phyloP scores from a whole-genome alignment of 2,888 invertebrate species.

The Callosobruchus maculatus region DNA sequence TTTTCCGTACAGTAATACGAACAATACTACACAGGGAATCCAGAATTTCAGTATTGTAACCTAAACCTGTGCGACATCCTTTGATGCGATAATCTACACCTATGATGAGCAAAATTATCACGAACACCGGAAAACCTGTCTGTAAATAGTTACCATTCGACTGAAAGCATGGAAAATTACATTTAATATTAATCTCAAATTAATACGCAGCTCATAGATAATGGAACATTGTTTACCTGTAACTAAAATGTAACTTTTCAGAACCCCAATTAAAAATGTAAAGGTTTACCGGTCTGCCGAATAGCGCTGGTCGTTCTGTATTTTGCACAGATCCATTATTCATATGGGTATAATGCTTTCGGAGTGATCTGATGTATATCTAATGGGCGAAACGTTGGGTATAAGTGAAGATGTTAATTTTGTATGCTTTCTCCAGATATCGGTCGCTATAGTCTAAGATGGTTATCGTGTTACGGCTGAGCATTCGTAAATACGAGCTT shows the following conservation, averaged over 20 bases:
- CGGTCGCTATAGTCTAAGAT: too few species aligned
- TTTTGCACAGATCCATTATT: neutral
- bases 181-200: neutral
- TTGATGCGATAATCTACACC: neutral
- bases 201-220: neutral
- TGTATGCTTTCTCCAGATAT: neutral
- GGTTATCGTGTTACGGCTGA: too few species aligned
- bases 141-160: neutral
- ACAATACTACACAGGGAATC: too few species aligned
- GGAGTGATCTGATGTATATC: neutral
- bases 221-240: neutral
- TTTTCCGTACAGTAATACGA: too few species aligned
- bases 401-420: neutral
- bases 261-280: neutral
- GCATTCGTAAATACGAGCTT: too few species aligned
- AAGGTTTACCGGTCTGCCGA: neutral
- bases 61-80: too few species aligned
- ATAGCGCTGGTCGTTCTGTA: neutral
- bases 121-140: neutral
- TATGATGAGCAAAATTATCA: neutral
- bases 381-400: neutral
- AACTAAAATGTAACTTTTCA: neutral
- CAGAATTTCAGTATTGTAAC: too few species aligned
- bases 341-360: neutral
- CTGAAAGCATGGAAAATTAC: neutral